phyloP scores from a whole-genome alignment of 1,140 invertebrate genomes.

The Diachasma alloeum region DNA sequence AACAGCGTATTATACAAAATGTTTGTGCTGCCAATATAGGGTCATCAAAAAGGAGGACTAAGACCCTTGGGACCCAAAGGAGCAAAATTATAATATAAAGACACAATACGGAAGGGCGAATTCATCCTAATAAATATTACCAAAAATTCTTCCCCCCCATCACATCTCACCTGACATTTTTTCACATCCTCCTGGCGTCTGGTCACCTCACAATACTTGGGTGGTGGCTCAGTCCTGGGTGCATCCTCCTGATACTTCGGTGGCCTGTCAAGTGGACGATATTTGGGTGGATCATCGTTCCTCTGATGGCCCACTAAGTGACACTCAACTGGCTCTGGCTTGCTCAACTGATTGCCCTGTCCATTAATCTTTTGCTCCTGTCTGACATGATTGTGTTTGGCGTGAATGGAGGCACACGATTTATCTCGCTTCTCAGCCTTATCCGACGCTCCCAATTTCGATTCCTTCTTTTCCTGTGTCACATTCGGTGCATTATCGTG shows the following conservation, averaged over 20 bases:
- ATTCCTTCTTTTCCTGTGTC: constrained; percentile 46
- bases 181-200: constrained; percentile 47
- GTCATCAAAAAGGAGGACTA: too few species aligned
- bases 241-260: constrained; percentile 56
- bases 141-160: neutral
- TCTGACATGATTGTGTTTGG: constrained; percentile 45
- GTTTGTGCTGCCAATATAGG: too few species aligned
- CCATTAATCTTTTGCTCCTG: constrained; percentile 44
- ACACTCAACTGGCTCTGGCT: constrained; percentile 35
- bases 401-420: constrained; percentile 22
- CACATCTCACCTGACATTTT: constrained; percentile 48
- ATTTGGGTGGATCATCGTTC: constrained; percentile 7
- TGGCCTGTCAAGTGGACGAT: constrained; percentile 51
- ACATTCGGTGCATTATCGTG: constrained; percentile 42
- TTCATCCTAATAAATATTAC: too few species aligned
- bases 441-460: constrained; percentile 42
- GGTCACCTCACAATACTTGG: constrained; percentile 54
- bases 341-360: constrained; percentile 40
- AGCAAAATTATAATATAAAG: too few species aligned
- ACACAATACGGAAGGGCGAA: too few species aligned
- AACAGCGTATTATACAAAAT: too few species aligned
- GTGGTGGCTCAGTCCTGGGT: constrained; percentile 51
- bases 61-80: too few species aligned
- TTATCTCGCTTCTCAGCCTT: constrained; percentile 49
- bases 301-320: constrained; percentile 8